Evolutionary conservation across 1,140 invertebrate species (phyloP).

Genomic region (Xylocopa sonorina): DNA sequence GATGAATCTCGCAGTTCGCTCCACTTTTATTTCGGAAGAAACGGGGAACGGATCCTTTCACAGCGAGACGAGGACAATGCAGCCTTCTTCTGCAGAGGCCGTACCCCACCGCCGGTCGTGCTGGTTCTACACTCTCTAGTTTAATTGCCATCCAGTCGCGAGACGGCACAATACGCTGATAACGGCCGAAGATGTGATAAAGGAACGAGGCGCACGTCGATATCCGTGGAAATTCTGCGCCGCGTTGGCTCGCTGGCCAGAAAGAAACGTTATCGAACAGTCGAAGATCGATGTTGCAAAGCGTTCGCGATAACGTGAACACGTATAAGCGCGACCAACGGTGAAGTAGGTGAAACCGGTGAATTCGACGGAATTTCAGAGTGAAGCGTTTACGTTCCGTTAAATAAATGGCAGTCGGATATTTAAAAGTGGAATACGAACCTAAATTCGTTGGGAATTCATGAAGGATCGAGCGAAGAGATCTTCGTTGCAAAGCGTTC

Average conservation of each 20-base stretch:
- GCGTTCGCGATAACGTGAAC: slow-evolving; percentile 35
- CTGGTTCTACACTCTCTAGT: slow-evolving; percentile 11
- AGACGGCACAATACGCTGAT: slow-evolving; percentile 45
- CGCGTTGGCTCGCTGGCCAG: background rate
- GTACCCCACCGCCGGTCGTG: background rate
- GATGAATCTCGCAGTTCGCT: slow-evolving; percentile 25
- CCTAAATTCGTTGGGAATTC: no score
- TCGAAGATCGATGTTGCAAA: background rate
- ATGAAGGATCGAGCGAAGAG: no score
- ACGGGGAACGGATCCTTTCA: slow-evolving; percentile 24
- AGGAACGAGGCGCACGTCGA: background rate
- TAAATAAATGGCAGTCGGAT: no score
- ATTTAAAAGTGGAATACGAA: no score
- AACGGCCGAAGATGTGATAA: slow-evolving; percentile 27
- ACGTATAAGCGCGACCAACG: slow-evolving; percentile 9
- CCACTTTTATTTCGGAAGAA: slow-evolving; percentile 44
- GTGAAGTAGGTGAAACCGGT: no score
- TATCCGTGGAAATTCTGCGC: background rate
- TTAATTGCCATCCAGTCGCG: slow-evolving; percentile 34
- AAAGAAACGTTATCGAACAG: background rate
- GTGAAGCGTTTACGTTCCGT: no score
- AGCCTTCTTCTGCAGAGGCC: slow-evolving; percentile 48
- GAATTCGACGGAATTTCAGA: no score
- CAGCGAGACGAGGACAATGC: slow-evolving; percentile 31
- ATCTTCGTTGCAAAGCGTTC: no score